Conservation (phyloP, 2,888 invertebrate genomes). For the Erannis defoliaria region DNA sequence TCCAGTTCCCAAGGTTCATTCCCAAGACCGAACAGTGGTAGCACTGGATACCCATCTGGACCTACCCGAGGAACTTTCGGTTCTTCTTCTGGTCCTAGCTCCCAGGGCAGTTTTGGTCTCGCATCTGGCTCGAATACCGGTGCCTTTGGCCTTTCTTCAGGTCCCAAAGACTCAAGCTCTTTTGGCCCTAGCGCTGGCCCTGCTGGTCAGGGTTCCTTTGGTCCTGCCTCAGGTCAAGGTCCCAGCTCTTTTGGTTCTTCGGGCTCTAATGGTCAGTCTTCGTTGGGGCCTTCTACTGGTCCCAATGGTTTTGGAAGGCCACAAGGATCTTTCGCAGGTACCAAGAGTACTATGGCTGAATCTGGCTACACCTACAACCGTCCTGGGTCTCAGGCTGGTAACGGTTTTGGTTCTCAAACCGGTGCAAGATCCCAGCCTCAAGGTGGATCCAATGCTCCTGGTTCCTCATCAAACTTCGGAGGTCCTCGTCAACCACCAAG, state of each 20-base stretch:
- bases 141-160: constrained; percentile 36
- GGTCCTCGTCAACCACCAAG: constrained; percentile 79
- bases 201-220: constrained; percentile 33
- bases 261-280: constrained; percentile 15
- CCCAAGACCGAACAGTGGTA: constrained; percentile 32
- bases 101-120: constrained; percentile 40
- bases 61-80: constrained; percentile 43
- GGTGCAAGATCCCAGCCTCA: constrained; percentile 31
- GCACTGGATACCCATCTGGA: constrained; percentile 29
- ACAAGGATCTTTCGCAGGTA: constrained; percentile 37
- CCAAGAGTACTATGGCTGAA: constrained; percentile 32
- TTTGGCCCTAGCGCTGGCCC: constrained; percentile 41
- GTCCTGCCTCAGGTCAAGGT: constrained; percentile 28
- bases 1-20: constrained; percentile 36
- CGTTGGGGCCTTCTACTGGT: constrained; percentile 26
- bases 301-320: constrained; percentile 34
- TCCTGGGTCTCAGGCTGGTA: constrained; percentile 38
- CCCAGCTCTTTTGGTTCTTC: constrained; percentile 29
- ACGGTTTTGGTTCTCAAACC: constrained; percentile 35
- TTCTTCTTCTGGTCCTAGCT: constrained; percentile 27
- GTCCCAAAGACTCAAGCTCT: constrained; percentile 37
- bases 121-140: constrained; percentile 17
- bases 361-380: constrained; percentile 47
- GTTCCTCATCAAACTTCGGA: constrained; percentile 63
- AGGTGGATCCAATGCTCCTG: constrained; percentile 34